These are phyloP conservation scores for Taenaris catops DNA, from an alignment of 2,888 invertebrate genomes.

Conservation along the genomic window DNA sequence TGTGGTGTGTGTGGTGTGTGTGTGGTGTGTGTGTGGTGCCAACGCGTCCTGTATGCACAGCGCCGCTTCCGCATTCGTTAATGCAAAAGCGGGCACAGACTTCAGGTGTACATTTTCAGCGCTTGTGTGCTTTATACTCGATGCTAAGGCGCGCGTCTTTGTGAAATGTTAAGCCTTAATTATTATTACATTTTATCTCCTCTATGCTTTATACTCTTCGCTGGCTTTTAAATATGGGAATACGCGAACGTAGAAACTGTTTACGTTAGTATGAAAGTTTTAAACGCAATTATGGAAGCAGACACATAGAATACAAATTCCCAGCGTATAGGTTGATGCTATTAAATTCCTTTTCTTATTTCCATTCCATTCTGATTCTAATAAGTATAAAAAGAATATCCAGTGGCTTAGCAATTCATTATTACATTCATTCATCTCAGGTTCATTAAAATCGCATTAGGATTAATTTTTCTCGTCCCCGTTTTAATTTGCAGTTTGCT, in stretches of 20 bases:
- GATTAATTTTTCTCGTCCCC: constrained; percentile 79
- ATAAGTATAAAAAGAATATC: constrained; percentile 49
- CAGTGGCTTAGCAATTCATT: constrained; percentile 71
- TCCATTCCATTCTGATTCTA: constrained; percentile 12
- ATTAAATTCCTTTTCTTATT: constrained; percentile 13
- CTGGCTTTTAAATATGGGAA: constrained; percentile 34
- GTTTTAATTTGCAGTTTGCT: constrained; percentile 74
- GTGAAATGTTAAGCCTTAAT: constrained; percentile 67
- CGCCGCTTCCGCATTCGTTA: constrained; percentile 79
- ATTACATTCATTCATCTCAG: constrained; percentile 73
- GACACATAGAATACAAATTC: constrained; percentile 1
- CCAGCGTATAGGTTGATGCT: constrained; percentile 7
- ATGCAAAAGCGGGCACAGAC: constrained; percentile 77
- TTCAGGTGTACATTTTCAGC: constrained; percentile 79
- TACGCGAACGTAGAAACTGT: constrained; percentile 3
- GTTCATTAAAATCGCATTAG: constrained; percentile 80
- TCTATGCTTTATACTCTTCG: constrained; percentile 35
- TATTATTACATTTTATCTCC: constrained; percentile 71
- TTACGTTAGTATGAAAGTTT: constrained; percentile 5
- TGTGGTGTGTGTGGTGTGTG: no score
- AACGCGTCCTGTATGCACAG: constrained; percentile 75
- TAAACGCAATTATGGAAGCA: constrained; percentile 2
- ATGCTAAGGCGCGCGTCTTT: constrained; percentile 72
- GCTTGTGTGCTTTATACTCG: constrained; percentile 72
- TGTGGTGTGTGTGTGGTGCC: no score